Percentiles rank a stretch among this genome's conserved stretches.
Conservation (phyloP, 2,888 invertebrate species). For the Sphecodes monilicornis region DNA sequence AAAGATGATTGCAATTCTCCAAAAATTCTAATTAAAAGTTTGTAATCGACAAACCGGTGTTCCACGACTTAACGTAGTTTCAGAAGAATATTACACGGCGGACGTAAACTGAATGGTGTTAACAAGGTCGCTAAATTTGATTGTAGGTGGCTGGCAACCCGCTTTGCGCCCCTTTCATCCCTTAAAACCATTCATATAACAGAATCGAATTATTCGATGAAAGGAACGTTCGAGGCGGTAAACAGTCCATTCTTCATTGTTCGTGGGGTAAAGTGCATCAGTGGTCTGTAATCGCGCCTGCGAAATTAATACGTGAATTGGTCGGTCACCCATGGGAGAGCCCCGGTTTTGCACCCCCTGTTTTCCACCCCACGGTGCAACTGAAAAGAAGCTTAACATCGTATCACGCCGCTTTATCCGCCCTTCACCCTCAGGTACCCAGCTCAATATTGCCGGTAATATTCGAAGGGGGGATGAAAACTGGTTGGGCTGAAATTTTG, state of each 20-base stretch:
- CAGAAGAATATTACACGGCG: background rate
- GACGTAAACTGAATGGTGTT: background rate
- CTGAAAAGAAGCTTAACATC: conserved; percentile 56
- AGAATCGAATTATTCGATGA: conserved; percentile 20
- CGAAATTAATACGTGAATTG: conserved; percentile 54
- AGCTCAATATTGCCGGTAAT: conserved; percentile 32
- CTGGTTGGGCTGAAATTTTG: conserved; percentile 42
- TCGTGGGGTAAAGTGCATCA: conserved; percentile 3
- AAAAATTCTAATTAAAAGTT: too few relatives aligned
- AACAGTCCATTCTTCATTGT: background rate
- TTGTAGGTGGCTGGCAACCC: background rate
- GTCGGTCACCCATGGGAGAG: conserved; percentile 28
- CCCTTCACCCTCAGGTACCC: conserved; percentile 15
- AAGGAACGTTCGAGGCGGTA: conserved; percentile 2
- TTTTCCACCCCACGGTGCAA: background rate
- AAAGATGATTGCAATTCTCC: too few relatives aligned
- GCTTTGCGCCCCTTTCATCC: background rate
- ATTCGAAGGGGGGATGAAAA: conserved; percentile 22
- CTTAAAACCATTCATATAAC: conserved; percentile 10
- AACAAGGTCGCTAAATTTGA: background rate
- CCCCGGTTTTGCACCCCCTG: background rate
- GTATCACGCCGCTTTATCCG: conserved; percentile 51
- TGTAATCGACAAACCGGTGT: too few relatives aligned
- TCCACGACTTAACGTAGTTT: too few relatives aligned
- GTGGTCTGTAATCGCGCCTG: conserved; percentile 27